phyloP scores from a whole-genome alignment of 1,140 invertebrate genomes.

The Copidosoma floridanum region DNA sequence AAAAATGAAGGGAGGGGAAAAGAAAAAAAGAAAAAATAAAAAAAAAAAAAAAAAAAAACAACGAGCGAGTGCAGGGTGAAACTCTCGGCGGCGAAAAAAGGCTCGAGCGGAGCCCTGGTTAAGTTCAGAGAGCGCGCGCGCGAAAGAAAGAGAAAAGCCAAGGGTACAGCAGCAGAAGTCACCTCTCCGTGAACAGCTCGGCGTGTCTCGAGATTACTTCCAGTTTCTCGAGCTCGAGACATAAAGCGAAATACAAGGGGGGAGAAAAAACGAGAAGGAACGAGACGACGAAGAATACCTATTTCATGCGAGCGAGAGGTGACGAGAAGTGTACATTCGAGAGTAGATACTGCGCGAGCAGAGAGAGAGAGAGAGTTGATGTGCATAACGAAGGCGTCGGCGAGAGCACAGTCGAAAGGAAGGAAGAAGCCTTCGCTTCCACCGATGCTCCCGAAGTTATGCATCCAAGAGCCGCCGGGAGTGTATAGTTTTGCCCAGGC shows the following conservation, averaged over 20 bases:
- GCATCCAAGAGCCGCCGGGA: background rate
- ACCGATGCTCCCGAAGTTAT: background rate
- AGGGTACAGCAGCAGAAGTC: background rate
- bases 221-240: conserved; percentile 9
- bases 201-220: conserved; percentile 15
- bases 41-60: too few relatives aligned
- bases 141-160: background rate
- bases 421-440: too few relatives aligned
- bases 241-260: background rate
- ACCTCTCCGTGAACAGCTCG: conserved; percentile 3
- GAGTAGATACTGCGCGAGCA: too few relatives aligned
- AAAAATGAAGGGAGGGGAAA: background rate
- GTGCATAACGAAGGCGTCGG: background rate
- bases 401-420: conserved; percentile 10
- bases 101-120: too few relatives aligned
- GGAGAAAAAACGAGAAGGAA: background rate
- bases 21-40: background rate
- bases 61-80: too few relatives aligned
- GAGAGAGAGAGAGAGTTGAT: background rate
- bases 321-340: too few relatives aligned
- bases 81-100: too few relatives aligned
- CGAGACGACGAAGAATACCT: background rate
- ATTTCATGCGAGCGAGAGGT: background rate
- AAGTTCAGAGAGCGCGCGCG: background rate
- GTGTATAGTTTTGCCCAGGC: conserved; percentile 1